Conservation (phyloP, 2,888 invertebrate genomes). For the Fragum whitleyi region DNA sequence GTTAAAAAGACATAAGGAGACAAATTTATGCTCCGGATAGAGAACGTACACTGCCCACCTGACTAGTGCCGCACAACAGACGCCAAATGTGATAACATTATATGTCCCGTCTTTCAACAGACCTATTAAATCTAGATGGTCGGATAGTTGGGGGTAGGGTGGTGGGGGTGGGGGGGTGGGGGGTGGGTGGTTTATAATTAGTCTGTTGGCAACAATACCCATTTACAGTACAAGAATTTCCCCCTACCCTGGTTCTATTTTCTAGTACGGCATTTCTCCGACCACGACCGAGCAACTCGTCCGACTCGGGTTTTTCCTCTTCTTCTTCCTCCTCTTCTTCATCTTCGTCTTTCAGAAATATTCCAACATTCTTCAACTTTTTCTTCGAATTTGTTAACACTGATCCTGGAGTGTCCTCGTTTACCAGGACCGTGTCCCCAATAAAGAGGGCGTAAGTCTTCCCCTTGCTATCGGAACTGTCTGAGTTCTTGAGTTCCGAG, state of each 20-base stretch:
- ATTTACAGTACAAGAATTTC: too few species aligned
- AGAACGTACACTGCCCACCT: too few species aligned
- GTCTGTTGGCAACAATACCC: too few species aligned
- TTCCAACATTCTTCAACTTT: slow-evolving; percentile 97
- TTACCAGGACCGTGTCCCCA: slow-evolving; percentile 98
- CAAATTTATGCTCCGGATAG: too few species aligned
- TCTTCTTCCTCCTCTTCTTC: slow-evolving; percentile 87
- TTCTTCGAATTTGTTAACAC: slow-evolving; percentile 96
- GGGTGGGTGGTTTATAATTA: too few species aligned
- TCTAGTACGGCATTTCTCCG: slow-evolving; percentile 95
- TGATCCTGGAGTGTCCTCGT: slow-evolving; percentile 93
- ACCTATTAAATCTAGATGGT: too few species aligned
- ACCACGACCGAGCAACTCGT: slow-evolving; percentile 92
- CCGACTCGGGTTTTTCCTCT: slow-evolving; percentile 86
- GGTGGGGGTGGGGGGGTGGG: too few species aligned
- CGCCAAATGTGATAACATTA: too few species aligned
- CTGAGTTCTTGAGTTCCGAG: slow-evolving; percentile 92
- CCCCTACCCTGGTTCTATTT: slow-evolving; percentile 93
- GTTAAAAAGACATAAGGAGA: too few species aligned
- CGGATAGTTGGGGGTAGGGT: too few species aligned
- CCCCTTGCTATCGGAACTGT: slow-evolving; percentile 91
- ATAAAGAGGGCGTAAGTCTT: slow-evolving; percentile 97
- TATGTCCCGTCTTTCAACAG: too few species aligned
- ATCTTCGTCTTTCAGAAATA: slow-evolving; percentile 91
- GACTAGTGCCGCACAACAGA: too few species aligned